Evolutionary conservation across 2,797 vertebrate species (phyloP), one percentile per base, ranked within the genome.

Genomic region (Ctenopoma multispine): DNA sequence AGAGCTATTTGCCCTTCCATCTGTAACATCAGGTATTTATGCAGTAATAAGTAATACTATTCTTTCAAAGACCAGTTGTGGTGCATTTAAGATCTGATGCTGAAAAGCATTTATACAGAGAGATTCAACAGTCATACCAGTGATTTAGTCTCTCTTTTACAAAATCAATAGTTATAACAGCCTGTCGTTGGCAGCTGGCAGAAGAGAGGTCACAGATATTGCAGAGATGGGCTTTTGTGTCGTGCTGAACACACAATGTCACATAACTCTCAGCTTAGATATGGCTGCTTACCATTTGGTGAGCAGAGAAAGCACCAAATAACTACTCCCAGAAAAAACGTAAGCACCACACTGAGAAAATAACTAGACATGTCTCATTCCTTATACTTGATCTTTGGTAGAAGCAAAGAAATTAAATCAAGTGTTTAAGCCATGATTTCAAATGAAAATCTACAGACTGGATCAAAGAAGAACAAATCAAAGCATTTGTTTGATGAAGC

Each of bases 131-230:
- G 27, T 67, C 55, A 44, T 4, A 51, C 20, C 21, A 54, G 44
- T 50, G 71, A 81, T 84, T 71, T 72, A 69, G 27, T 57, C 18
- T 68, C 49, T 68, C 40, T 81, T 80, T 77, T 56, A 69, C 63
- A n/a, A 77, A 82, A 90, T 87, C 85, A 75, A 86, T 83, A 84
- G 34, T 48, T 67, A 69, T 74, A 67, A 83, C 53, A 84, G 10
- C 8, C 56, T 18, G 34, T n/a, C 44, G 79, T 21, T 77, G 79
- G 79, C 78, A 85, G 63, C 36, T 31, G 14, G 72, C 51, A 53
- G 77, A 57, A 15, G 63, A 51, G 76, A 74, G 72, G 83, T 83
- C 72, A 81, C 79, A 72, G 58, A 76, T 75, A 80, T 79, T 61
- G 66, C 38, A 38, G 41, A 72, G 58, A 74, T 3, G 21, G 68